Percentiles rank a stretch among this genome's conserved stretches.
Evolutionary conservation across 2,888 invertebrate species (phyloP).

Genomic region (Andrena flavipes): DNA sequence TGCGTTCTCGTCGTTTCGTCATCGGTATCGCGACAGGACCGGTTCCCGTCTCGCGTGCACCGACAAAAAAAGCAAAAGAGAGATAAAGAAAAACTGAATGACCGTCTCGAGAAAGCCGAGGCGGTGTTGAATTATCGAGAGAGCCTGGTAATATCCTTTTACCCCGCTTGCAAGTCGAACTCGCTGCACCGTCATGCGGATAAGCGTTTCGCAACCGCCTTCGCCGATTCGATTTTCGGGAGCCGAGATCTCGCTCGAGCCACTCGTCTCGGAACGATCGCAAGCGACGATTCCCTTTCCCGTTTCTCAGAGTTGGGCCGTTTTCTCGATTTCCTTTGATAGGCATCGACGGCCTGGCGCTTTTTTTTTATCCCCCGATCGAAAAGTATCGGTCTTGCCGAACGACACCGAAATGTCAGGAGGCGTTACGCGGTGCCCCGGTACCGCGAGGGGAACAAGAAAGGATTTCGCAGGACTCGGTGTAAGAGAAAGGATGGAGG

Average conservation of each 20-base stretch:
- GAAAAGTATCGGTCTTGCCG: constrained; percentile 25
- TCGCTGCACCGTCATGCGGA: constrained; percentile 21
- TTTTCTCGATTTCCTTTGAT: background rate
- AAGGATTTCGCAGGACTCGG: constrained; percentile 52
- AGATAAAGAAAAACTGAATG: constrained; percentile 5
- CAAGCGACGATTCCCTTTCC: background rate
- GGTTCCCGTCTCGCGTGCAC: constrained; percentile 27
- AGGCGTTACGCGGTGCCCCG: constrained; percentile 43
- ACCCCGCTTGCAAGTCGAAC: constrained; percentile 1
- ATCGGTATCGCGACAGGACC: constrained; percentile 29
- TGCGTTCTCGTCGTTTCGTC: constrained; percentile 40
- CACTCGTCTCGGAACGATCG: constrained; percentile 20
- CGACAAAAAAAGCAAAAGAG: background rate
- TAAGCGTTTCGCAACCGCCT: constrained; percentile 31
- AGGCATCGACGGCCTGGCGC: background rate
- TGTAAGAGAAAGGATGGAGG: constrained; percentile 42
- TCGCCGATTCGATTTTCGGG: constrained; percentile 49
- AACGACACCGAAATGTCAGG: constrained; percentile 55
- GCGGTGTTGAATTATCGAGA: constrained; percentile 28
- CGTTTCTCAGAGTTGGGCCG: too few species aligned
- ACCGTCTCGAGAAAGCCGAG: constrained; percentile 5
- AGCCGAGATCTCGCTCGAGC: constrained; percentile 21
- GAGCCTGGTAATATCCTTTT: constrained; percentile 25
- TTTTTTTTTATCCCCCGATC: background rate
- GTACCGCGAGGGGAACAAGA: constrained; percentile 37